These are phyloP conservation scores for Agonum fuliginosum DNA, from an alignment of 2,888 invertebrate species.

Conservation along the genomic window DNA sequence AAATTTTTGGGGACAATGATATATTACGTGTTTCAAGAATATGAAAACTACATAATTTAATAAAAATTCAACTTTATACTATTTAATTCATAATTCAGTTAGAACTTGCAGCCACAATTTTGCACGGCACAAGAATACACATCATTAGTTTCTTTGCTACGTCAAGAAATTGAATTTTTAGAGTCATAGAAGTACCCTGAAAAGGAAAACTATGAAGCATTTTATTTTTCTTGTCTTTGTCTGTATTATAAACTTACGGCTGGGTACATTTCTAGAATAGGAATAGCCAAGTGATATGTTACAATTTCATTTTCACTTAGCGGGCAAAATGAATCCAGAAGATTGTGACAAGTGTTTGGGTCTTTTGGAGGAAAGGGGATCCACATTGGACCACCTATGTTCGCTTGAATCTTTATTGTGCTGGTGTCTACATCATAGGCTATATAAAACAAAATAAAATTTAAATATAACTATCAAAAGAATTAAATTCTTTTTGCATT, in stretches of 20 bases:
- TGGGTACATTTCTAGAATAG: constrained; percentile 21
- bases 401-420: constrained; percentile 31
- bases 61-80: not conserved
- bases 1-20: not conserved
- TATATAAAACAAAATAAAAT: not conserved
- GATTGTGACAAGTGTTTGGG: constrained; percentile 30
- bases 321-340: constrained; percentile 41
- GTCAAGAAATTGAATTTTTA: not conserved
- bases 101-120: not conserved
- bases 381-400: constrained; percentile 3
- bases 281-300: constrained; percentile 39
- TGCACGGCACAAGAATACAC: not conserved
- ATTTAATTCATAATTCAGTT: not conserved
- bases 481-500: no score
- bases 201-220: not conserved
- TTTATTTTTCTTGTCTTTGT: not conserved
- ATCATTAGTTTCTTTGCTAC: not conserved
- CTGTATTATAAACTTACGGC: constrained; percentile 38
- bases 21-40: not conserved
- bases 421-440: constrained; percentile 32
- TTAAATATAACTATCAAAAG: not conserved
- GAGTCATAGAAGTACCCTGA: not conserved
- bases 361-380: constrained; percentile 39
- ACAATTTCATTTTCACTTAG: constrained; percentile 44
- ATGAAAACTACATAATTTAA: not conserved